Evolutionary conservation across 2,888 invertebrate species (phyloP), one percentile per base, ranked within the genome.

Genomic region (Drosophila formosana): DNA sequence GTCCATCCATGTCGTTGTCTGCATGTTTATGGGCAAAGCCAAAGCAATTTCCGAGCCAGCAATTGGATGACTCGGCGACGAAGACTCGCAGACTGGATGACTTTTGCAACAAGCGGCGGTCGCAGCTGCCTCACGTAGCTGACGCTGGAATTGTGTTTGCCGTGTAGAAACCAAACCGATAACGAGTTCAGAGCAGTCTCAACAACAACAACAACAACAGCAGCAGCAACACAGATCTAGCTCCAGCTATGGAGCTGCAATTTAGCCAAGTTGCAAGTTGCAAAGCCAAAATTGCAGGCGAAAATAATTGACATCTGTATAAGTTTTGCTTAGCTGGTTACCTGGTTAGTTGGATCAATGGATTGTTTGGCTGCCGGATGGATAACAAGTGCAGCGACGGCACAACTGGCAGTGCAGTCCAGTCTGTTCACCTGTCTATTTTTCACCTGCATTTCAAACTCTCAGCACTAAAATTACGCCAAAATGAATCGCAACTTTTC

Each of bases 231-330:
- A 8, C 11, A 37, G 37, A 3, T n/a, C 5, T 13, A 41, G 39
- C 39, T 41, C 13, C 39, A 41, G 39, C 39, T 41, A 41, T 41
- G 78, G 64, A 49, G 49, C 64, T 61, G 67, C 72, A 77, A 80
- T 76, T 76, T 76, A 72, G 72, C 53, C 46, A 45, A 13, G 37
- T 23, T 49, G 46, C 46, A 41, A 52, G 60, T 61, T 13, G 51
- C 72, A 57, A 55, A 69, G 57, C 84, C 67, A 58, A 87, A 83
- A 82, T 78, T 86, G 87, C 87, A 45, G 74, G 81, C 79, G 37
- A 87, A 85, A 87, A 85, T 85, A 85, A 85, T 89, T 85, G 85
- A 85, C 85, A 85, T 75, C 88, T 85, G 89, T 85, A 85, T 89
- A 89, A 84, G 78, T 72, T 78, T 43, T 41, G 55, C 30, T 52